Evolutionary conservation across 2,113 vertebrate genomes (phyloP).

Genomic region (Otus sunia): DNA sequence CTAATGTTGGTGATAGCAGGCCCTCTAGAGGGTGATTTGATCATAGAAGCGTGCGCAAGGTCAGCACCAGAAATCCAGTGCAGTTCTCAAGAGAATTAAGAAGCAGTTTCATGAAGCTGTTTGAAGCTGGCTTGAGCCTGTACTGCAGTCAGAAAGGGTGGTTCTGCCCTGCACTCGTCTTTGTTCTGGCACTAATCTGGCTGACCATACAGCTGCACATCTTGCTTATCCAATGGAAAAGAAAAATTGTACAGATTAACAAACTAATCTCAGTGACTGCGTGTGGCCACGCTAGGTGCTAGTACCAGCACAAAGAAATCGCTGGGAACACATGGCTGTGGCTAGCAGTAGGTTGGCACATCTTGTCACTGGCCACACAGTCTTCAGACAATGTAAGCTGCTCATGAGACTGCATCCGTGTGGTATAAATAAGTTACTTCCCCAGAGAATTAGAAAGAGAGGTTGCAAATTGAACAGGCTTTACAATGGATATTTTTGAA

Average conservation of each 20-base stretch:
- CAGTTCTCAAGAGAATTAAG: neutral
- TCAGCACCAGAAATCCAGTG: neutral
- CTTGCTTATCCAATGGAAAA: neutral
- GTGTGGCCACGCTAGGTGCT: neutral
- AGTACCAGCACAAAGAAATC: neutral
- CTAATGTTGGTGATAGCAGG: neutral
- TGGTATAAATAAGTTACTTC: neutral
- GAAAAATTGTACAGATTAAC: neutral
- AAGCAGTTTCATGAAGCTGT: neutral
- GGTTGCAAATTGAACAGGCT: neutral
- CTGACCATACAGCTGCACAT: neutral
- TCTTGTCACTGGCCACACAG: neutral
- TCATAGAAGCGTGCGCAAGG: neutral
- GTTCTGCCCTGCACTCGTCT: neutral
- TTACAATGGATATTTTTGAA: neutral
- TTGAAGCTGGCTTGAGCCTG: neutral
- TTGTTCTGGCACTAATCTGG: neutral
- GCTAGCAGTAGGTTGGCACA: neutral
- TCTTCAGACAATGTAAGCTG: neutral
- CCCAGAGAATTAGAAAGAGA: neutral
- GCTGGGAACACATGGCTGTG: neutral
- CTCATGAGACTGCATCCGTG: neutral
- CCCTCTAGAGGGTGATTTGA: neutral
- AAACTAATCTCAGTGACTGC: neutral
- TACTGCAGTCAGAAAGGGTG: neutral